These are phyloP conservation scores for Naso thynnoides DNA, from an alignment of 2,797 vertebrate genomes.

Conservation along the genomic window DNA sequence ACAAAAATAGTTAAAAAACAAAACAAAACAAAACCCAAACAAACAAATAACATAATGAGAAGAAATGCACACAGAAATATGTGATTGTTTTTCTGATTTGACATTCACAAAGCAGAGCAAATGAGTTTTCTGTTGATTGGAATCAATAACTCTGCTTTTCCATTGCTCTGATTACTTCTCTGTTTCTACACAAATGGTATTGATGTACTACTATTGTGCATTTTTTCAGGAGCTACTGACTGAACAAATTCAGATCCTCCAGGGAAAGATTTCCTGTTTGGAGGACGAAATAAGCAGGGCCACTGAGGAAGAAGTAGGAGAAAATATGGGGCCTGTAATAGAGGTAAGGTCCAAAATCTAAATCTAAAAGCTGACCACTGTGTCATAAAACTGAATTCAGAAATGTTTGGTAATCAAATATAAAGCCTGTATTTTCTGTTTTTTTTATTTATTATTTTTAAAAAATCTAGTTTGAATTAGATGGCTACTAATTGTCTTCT, in stretches of 20 bases:
- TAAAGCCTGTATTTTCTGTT: not conserved
- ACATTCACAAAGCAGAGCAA: not conserved
- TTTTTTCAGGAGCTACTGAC: slow-evolving; percentile 86
- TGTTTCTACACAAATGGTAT: not conserved
- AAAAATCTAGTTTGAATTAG: not conserved
- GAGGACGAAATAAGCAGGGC: slow-evolving; percentile 88
- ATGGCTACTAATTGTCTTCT: not conserved
- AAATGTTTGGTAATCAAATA: not conserved
- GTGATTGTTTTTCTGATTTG: not conserved
- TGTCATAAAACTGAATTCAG: not conserved
- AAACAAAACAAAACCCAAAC: too few relatives aligned
- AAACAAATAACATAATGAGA: too few relatives aligned
- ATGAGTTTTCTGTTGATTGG: not conserved
- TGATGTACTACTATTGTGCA: not conserved
- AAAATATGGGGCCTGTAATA: slow-evolving; percentile 91
- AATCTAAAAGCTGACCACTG: not conserved
- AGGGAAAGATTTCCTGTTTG: slow-evolving; percentile 91
- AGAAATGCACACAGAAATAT: not conserved
- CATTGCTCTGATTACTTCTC: not conserved
- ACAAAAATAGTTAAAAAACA: too few relatives aligned
- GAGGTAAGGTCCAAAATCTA: slow-evolving; percentile 82
- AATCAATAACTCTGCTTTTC: not conserved
- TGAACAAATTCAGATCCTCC: slow-evolving; percentile 92
- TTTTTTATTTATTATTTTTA: too few relatives aligned
- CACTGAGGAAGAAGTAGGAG: slow-evolving; percentile 86